A percentile compares a stretch with the other conserved stretches of the same genome.
Conservation (phyloP, 2,113 vertebrate genomes). For the Mormoops blainvillei region DNA sequence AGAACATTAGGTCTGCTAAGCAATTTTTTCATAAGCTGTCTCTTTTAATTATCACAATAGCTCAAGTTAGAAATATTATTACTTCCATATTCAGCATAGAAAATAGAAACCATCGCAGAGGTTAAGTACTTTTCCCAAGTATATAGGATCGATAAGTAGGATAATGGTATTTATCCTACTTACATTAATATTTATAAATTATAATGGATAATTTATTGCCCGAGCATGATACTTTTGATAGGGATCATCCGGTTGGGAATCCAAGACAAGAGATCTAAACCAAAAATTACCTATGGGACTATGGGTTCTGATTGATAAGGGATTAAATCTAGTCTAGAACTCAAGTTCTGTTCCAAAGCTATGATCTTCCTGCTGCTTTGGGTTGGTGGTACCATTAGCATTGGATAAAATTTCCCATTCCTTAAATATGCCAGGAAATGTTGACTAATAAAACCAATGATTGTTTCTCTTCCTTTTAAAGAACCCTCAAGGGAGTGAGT, state of each 20-base stretch:
- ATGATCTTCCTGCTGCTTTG: neutral
- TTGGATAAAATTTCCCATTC: neutral
- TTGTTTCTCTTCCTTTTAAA: neutral
- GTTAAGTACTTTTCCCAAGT: neutral
- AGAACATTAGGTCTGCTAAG: neutral
- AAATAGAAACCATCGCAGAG: slow-evolving; percentile 8
- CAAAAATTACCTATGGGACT: neutral
- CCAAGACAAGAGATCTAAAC: neutral
- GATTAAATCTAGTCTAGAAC: neutral
- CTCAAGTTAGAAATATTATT: slow-evolving; percentile 5
- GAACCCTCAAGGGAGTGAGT: neutral
- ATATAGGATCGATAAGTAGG: neutral
- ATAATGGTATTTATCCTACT: neutral
- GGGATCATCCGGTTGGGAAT: neutral
- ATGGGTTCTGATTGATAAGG: neutral
- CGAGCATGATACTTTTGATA: neutral
- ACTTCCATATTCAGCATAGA: slow-evolving; percentile 5
- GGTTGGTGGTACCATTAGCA: neutral
- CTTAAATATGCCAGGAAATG: neutral
- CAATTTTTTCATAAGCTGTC: slow-evolving; percentile 1
- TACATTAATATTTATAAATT: too few species aligned
- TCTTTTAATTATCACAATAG: neutral
- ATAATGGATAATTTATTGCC: too few species aligned
- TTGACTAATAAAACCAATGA: neutral
- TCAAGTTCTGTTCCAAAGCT: neutral